Base-by-base conservation (phyloP, 2,888 invertebrate genomes). In the Chrysolina oricalcia region DNA sequence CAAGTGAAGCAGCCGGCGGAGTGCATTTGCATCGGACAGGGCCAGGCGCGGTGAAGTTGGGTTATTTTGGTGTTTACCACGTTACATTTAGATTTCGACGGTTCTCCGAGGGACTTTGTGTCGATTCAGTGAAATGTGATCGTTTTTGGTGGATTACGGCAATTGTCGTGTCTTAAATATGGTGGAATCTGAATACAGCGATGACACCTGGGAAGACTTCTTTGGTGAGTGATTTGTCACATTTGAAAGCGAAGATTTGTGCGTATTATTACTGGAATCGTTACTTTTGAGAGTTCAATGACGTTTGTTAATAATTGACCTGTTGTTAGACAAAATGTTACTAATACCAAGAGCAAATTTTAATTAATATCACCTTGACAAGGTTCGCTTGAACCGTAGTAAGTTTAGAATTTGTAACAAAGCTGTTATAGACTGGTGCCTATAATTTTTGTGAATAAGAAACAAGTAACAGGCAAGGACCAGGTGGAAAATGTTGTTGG, bases 141-240 rank as follows among this genome's bases (percentile, higher is more conserved):
- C 72, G 73, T 76, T 65, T 72, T 73, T 62, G n/a, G 74, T 73
- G 80, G 46, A 66, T 70, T 46, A 59, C 70, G 70, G 62, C 70
- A 70, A 65, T 73, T 78, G 76, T 74, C 72, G 75, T 72, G 68
- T 40, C 56, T 66, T 71, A 78, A 86, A 86, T 85, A 87, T 87
- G 87, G 86, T 85, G 78, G 86, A 86, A 77, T 79, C 82, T 75
- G 85, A 82, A 79, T 79, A 79, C 76, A 85, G 82, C 79, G 87
- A 87, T 84, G 87, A 87, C 82, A 87, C 86, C 78, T 88, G 88
- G 88, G 88, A 88, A 83, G 85, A 87, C 74, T 88, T 88, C 82
- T 88, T 87, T 82, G 88, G 88, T 88, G 84, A 85, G 87, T 67
- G 46, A 50, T 62, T 48, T 64, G 11, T 23, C 9, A 27, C 35